phyloP scores from a whole-genome alignment of 2,113 vertebrate species.

The Halcyon malimbica region DNA sequence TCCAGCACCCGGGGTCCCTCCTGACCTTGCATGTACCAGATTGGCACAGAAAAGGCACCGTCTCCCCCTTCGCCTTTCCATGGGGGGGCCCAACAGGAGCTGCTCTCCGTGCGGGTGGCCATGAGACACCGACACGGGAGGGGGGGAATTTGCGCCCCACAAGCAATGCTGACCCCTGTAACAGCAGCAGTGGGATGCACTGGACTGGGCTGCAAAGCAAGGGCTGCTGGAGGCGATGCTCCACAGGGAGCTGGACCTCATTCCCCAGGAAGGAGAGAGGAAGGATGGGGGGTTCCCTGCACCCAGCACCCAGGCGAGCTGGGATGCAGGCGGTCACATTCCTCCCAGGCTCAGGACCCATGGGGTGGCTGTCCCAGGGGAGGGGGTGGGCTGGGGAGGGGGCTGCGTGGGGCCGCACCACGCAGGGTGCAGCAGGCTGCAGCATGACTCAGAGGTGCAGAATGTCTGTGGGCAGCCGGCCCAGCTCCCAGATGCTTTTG shows the following conservation, averaged over 20 bases:
- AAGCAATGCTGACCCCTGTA: fast-evolving
- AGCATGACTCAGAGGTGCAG: slow-evolving; percentile 56
- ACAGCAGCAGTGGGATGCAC: background rate
- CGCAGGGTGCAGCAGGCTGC: background rate
- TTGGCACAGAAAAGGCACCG: background rate
- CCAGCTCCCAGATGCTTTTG: slow-evolving; percentile 57
- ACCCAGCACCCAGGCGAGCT: background rate
- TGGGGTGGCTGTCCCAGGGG: background rate
- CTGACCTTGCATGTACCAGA: fast-evolving
- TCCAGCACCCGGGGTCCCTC: background rate
- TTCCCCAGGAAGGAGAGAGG: background rate
- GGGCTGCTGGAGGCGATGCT: fast-evolving
- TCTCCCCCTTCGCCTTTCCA: background rate
- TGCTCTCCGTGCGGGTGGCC: background rate
- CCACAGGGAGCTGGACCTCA: background rate
- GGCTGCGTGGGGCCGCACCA: background rate
- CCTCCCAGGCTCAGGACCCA: background rate
- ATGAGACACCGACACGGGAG: no score
- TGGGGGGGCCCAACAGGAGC: background rate
- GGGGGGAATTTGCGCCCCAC: background rate
- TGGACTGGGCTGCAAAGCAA: background rate
- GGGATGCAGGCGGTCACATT: fast-evolving
- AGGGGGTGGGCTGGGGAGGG: background rate
- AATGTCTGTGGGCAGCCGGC: slow-evolving; percentile 67
- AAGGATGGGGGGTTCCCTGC: background rate